Evolutionary conservation across 2,888 invertebrate genomes (phyloP), one percentile per base, ranked within the genome.

Genomic region (Marronus borbonicus): DNA sequence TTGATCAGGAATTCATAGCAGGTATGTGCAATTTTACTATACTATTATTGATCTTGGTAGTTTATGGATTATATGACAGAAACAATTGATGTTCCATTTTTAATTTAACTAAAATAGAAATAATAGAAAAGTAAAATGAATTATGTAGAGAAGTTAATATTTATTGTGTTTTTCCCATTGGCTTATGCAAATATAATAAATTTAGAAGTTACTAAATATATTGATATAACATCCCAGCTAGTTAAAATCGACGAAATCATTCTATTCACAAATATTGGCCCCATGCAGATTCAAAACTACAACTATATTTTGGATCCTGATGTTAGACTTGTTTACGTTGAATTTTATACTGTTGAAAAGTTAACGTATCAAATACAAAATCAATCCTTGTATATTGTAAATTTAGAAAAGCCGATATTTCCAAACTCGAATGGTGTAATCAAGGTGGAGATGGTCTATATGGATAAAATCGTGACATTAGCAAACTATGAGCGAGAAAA

Each of bases 191-290:
- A 80, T 52, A 60, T 82, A 8, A 52, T 79, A 39, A 81, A 82
- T 65, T 74, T 77, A 17, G 76, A 72, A 36, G 80, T 82, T 24
- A 10, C 20, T 17, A 66, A 66, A 74, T 66, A 39, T 58, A 77
- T 80, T 10, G 75, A 80, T 62, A 31, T 82, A 39, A 39, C 80
- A 60, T 76, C 76, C 8, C 82, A 82, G 49, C 65, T 80, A 2
- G 78, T 79, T 10, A 80, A 76, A 78, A 79, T 77, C 69, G 14
- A 66, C 28, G 39, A 24, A 50, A 14, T 14, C n/a, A 62, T 80
- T n/a, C 31, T 58, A 28, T 60, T 81, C 24, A 50, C 17, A 58
- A 81, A 79, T 64, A 12, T 55, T 49, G 76, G 68, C 5, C 31
- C 14, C 1, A 28, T 50, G 31, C 14, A 20, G 5, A 64, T 74